phyloP scores from a whole-genome alignment of 1,140 invertebrate genomes.

The Geopemphigus sp. region DNA sequence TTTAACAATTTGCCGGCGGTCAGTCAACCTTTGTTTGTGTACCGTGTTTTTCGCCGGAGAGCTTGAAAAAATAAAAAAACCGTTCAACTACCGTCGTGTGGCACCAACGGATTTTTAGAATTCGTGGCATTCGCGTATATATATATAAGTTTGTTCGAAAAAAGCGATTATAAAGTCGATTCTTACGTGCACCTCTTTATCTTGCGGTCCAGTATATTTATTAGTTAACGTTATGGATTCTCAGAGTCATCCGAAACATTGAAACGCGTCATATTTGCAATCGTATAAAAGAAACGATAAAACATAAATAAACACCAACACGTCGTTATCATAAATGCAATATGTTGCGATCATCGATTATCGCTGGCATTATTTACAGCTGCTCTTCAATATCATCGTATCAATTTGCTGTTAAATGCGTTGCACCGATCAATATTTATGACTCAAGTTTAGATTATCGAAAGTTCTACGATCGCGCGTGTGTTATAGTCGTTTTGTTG shows the following conservation, averaged over 20 bases:
- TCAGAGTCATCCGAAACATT: background rate
- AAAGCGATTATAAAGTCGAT: too few species aligned
- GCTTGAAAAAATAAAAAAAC: too few species aligned
- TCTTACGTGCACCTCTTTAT: too few species aligned
- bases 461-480: background rate
- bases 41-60: too few species aligned
- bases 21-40: too few species aligned
- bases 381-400: conserved; percentile 21
- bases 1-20: too few species aligned
- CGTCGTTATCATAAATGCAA: conserved; percentile 32
- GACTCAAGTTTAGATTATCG: conserved; percentile 7
- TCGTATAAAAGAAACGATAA: background rate
- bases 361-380: background rate
- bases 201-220: too few species aligned
- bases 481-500: background rate
- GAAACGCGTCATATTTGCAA: background rate
- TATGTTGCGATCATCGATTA: conserved; percentile 23
- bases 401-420: conserved; percentile 12
- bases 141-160: too few species aligned
- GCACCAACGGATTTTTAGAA: too few species aligned
- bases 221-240: too few species aligned
- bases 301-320: conserved; percentile 6
- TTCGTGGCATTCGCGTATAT: too few species aligned
- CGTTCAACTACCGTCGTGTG: too few species aligned
- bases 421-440: conserved; percentile 2